Evolutionary conservation across 2,888 invertebrate genomes (phyloP).

Genomic region (Agrochola circellaris): DNA sequence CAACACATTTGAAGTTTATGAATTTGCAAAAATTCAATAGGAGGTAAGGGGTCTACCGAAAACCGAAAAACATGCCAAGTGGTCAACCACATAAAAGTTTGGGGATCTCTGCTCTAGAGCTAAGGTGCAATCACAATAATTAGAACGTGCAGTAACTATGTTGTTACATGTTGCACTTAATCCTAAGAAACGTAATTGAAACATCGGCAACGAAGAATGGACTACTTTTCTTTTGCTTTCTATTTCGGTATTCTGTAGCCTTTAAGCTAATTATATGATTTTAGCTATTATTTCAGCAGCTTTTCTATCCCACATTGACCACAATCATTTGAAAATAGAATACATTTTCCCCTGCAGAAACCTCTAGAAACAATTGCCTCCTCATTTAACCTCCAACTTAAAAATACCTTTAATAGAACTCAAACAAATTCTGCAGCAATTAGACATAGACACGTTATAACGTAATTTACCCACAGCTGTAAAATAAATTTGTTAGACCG

Average conservation of each 20-base stretch:
- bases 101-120: no score
- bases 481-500: constrained; percentile 76
- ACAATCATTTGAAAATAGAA: not conserved
- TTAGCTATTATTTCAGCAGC: not conserved
- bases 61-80: no score
- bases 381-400: not conserved
- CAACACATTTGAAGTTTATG: no score
- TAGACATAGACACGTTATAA: constrained; percentile 50
- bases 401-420: constrained; percentile 11
- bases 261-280: not conserved
- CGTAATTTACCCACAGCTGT: constrained; percentile 71
- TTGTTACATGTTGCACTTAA: constrained; percentile 24
- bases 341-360: not conserved
- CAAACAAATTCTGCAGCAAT: constrained; percentile 44
- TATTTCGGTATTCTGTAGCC: not conserved
- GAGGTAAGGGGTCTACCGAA: no score
- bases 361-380: not conserved
- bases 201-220: constrained; percentile 9
- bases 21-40: no score
- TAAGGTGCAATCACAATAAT: constrained; percentile 30
- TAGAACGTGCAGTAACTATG: constrained; percentile 12
- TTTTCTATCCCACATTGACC: not conserved
- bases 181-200: constrained; percentile 3
- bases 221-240: not conserved
- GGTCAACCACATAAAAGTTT: no score